phyloP scores from a whole-genome alignment of 2,888 invertebrate species.

The Cataglyphis cursor region DNA sequence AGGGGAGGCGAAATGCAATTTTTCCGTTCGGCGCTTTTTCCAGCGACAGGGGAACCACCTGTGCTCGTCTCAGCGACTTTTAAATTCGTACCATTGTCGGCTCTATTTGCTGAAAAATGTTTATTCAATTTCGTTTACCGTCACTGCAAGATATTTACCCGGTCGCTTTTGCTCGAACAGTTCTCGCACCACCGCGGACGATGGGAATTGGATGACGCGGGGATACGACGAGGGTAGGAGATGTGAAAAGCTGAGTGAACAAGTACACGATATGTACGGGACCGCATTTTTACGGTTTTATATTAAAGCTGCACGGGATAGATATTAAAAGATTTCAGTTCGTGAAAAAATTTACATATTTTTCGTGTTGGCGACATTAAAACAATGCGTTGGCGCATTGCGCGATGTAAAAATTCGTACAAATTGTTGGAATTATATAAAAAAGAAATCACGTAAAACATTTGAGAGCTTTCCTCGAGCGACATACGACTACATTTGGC shows the following conservation, averaged over 20 bases:
- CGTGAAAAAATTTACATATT: neutral
- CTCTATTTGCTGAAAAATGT: slow-evolving; percentile 84
- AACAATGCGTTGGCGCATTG: too few species aligned
- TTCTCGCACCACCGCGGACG: slow-evolving; percentile 65
- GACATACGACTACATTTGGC: slow-evolving; percentile 41
- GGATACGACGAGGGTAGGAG: neutral
- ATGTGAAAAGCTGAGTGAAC: neutral
- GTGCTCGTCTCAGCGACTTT: slow-evolving; percentile 83
- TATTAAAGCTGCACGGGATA: neutral
- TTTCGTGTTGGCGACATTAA: neutral
- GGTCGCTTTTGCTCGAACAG: slow-evolving; percentile 75
- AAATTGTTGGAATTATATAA: slow-evolving; percentile 28
- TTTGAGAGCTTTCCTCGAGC: slow-evolving; percentile 21
- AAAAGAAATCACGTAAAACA: slow-evolving; percentile 20
- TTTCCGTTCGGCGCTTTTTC: slow-evolving; percentile 80
- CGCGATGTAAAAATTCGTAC: neutral
- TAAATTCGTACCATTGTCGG: slow-evolving; percentile 85
- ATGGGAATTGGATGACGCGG: slow-evolving; percentile 74
- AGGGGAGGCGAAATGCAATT: slow-evolving; percentile 81
- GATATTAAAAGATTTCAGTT: slow-evolving; percentile 7
- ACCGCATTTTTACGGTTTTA: slow-evolving; percentile 21
- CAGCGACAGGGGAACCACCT: slow-evolving; percentile 77
- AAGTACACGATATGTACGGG: slow-evolving; percentile 21
- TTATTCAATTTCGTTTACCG: slow-evolving; percentile 85
- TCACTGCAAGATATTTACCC: slow-evolving; percentile 83